phyloP scores from a whole-genome alignment of 2,113 vertebrate species.

The Heterotilapia buettikoferi region DNA sequence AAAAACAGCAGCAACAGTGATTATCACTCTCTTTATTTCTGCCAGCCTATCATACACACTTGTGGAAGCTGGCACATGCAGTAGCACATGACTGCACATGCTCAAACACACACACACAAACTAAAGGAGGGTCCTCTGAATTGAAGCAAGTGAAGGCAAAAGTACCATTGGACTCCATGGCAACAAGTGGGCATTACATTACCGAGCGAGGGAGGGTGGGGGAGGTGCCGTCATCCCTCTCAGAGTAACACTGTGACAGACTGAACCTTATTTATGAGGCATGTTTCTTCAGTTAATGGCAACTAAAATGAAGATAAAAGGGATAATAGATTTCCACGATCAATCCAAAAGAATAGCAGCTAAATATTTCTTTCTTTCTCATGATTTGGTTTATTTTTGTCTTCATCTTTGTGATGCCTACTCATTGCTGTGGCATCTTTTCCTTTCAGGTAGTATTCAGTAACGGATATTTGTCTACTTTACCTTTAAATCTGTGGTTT shows the following conservation, averaged over 20 bases:
- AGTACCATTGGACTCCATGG: conserved; percentile 48
- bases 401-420: neutral
- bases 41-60: neutral
- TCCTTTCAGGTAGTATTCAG: neutral
- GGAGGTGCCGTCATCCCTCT: conserved; percentile 3
- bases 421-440: neutral
- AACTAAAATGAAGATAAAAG: neutral
- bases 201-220: neutral
- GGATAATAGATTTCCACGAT: neutral
- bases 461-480: neutral
- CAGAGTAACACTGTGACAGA: neutral
- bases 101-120: neutral
- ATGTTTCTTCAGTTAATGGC: neutral
- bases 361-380: neutral
- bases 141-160: conserved; percentile 16
- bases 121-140: conserved; percentile 7
- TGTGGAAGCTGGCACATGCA: neutral
- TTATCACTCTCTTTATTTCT: conserved; percentile 8
- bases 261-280: neutral
- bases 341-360: neutral
- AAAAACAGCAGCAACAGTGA: conserved; percentile 29
- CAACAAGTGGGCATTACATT: conserved; percentile 60
- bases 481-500: neutral
- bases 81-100: conserved; percentile 4
- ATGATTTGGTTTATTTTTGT: accelerated